Conservation (phyloP, 1,140 invertebrate genomes). For the Apocrypta bakeri region DNA sequence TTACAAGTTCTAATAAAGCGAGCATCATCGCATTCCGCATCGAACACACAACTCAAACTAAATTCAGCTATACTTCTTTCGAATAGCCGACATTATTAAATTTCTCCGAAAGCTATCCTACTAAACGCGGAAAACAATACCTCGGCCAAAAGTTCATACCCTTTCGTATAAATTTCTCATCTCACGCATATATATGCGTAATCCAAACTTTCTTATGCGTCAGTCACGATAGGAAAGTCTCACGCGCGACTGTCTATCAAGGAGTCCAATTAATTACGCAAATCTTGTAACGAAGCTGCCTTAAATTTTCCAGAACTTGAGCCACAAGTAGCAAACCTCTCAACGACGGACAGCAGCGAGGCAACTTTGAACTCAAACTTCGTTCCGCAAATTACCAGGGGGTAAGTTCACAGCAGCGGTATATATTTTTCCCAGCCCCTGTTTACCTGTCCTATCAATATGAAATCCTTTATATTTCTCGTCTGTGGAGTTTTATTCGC, state of each 20-base stretch:
- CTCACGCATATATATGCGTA: too few species aligned
- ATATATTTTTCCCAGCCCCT: neutral
- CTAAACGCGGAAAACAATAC: too few species aligned
- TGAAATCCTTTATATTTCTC: too few species aligned
- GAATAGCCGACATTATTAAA: too few species aligned
- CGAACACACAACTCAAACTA: too few species aligned
- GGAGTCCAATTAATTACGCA: constrained; percentile 38
- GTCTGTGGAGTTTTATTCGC: neutral
- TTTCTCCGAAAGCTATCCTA: too few species aligned
- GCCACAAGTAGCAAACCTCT: neutral
- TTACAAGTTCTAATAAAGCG: too few species aligned
- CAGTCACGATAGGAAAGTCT: neutral
- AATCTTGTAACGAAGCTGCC: constrained; percentile 24
- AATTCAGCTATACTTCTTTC: too few species aligned
- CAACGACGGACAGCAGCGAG: neutral
- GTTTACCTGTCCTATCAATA: neutral
- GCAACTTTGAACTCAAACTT: constrained; percentile 44
- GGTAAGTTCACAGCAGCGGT: constrained; percentile 39
- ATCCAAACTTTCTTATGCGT: neutral
- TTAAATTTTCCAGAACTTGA: constrained; percentile 39
- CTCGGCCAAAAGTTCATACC: too few species aligned
- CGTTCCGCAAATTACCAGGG: constrained; percentile 30
- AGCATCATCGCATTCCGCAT: too few species aligned
- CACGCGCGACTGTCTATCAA: neutral
- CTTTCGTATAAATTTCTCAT: neutral